Evolutionary conservation across 64 coral and sea anemone species (phyloP).

Genomic region (Trachythela sp.): DNA sequence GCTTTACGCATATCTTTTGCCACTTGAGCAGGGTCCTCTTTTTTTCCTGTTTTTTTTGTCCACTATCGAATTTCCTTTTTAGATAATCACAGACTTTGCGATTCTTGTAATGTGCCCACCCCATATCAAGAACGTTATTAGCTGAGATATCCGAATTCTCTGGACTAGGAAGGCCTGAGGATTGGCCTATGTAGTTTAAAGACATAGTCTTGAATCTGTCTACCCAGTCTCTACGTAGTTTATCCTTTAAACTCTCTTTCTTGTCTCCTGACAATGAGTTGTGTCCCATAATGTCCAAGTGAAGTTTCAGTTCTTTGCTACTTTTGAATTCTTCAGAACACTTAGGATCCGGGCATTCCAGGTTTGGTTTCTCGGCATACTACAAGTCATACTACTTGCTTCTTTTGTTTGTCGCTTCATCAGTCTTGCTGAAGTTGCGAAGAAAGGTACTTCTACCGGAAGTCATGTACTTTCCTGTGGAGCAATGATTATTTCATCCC

Average conservation of each 20-base stretch:
- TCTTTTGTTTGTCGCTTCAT: slow-evolving; percentile 11
- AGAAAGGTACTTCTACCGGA: slow-evolving; percentile 30
- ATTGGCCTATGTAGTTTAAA: not conserved
- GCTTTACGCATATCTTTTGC: slow-evolving; percentile 38
- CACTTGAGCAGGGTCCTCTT: slow-evolving; percentile 36
- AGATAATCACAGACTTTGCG: slow-evolving; percentile 17
- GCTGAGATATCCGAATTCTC: not conserved
- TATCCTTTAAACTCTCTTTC: slow-evolving; percentile 37
- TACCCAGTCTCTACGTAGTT: slow-evolving; percentile 35
- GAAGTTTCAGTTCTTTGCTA: slow-evolving; percentile 33
- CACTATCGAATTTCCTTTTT: slow-evolving; percentile 21
- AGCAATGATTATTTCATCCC: slow-evolving; percentile 30
- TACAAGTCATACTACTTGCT: not conserved
- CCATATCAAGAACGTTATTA: slow-evolving; percentile 21
- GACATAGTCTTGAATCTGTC: not conserved
- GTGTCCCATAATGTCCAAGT: slow-evolving; percentile 37
- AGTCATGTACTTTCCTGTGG: slow-evolving; percentile 22
- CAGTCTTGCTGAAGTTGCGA: slow-evolving; percentile 24
- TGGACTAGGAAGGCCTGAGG: not conserved
- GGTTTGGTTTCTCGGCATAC: not conserved
- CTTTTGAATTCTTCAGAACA: slow-evolving; percentile 48
- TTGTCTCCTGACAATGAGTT: not conserved
- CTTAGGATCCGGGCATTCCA: slow-evolving; percentile 41
- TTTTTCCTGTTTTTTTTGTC: slow-evolving; percentile 30
- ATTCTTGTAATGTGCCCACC: slow-evolving; percentile 6